These are phyloP conservation scores for Platyrinchus mystaceus DNA, from an alignment of 2,797 vertebrate genomes.

Conservation along the genomic window DNA sequence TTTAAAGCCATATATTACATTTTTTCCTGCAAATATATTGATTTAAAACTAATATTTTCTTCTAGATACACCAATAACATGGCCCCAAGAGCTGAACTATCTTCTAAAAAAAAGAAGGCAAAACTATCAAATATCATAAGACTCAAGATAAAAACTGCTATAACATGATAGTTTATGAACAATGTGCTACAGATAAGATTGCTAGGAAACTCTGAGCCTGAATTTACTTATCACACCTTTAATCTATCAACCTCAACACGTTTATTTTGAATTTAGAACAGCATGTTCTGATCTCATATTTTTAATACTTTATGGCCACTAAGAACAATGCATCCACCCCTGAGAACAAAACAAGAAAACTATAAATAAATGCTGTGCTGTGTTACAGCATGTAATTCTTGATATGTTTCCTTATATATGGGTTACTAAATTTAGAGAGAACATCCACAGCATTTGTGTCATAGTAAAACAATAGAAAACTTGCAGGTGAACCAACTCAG, in stretches of 20 bases:
- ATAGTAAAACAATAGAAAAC: background rate
- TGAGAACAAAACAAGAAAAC: background rate
- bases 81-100: background rate
- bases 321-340: background rate
- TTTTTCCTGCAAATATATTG: background rate
- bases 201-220: background rate
- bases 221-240: slow-evolving; percentile 10
- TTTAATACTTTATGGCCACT: background rate
- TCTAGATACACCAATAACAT: background rate
- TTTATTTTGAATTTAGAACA: slow-evolving; percentile 1
- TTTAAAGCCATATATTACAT: background rate
- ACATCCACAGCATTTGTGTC: background rate
- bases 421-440: background rate
- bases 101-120: background rate
- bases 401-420: background rate
- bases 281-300: background rate
- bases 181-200: background rate
- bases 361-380: background rate
- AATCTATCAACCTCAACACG: background rate
- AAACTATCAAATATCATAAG: background rate
- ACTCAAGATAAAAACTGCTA: background rate
- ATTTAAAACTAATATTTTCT: background rate
- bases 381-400: background rate
- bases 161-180: background rate
- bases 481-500: background rate